A percentile compares a stretch with the other conserved stretches of the same genome.
phyloP scores from a whole-genome alignment of 1,140 invertebrate species.

The Dendrolimus kikuchii region DNA sequence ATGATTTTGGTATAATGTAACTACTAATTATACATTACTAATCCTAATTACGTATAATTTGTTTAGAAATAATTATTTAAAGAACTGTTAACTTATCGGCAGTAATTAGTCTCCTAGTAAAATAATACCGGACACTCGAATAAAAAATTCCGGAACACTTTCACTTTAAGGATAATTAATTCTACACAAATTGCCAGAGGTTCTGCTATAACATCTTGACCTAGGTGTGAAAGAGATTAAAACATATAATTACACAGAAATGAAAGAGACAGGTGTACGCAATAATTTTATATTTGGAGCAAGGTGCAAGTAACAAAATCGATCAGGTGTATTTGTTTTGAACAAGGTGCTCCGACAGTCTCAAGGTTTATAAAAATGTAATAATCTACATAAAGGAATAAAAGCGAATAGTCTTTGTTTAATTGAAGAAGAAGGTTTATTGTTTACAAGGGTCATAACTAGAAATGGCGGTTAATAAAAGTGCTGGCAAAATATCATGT shows the following conservation, averaged over 20 bases:
- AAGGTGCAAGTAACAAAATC: conserved; percentile 55
- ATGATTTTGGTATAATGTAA: too few species aligned
- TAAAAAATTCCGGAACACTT: neutral
- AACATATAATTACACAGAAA: conserved; percentile 1
- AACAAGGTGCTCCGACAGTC: conserved; percentile 45
- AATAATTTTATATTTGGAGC: conserved; percentile 31
- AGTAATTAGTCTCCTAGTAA: too few species aligned
- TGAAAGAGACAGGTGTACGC: conserved; percentile 19
- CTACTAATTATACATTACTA: too few species aligned
- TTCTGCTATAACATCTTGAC: conserved; percentile 3
- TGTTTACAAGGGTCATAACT: too few species aligned
- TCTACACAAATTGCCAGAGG: conserved; percentile 10
- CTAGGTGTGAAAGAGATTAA: conserved; percentile 2
- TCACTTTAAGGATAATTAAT: conserved; percentile 2
- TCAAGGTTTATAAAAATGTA: conserved; percentile 6
- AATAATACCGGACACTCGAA: too few species aligned
- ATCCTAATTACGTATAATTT: too few species aligned
- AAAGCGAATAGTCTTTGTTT: too few species aligned
- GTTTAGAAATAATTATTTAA: too few species aligned
- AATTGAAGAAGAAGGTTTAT: too few species aligned
- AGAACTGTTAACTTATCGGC: too few species aligned
- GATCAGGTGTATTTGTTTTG: conserved; percentile 65
- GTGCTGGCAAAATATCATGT: too few species aligned
- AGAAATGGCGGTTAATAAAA: too few species aligned
- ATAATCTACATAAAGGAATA: neutral